Conservation (phyloP, 2,888 invertebrate genomes). For the Mactromeris polynyma region DNA sequence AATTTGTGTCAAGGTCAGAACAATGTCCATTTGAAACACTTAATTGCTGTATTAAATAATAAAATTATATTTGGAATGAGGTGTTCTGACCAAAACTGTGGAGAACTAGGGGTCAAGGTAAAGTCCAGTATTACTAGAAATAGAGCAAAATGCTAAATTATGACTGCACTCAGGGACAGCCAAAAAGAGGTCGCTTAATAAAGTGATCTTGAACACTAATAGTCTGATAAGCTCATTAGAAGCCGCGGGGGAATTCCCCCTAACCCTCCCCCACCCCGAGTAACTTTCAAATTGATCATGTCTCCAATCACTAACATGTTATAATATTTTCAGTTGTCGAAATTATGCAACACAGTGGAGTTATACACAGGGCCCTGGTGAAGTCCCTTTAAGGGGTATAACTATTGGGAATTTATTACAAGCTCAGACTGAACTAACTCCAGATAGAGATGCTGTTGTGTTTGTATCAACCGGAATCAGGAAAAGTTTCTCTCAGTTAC, state of each 20-base stretch:
- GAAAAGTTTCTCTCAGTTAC: constrained; percentile 82
- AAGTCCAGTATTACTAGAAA: too few relatives aligned
- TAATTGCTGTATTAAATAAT: too few relatives aligned
- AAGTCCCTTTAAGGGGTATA: constrained; percentile 79
- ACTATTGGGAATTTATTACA: constrained; percentile 85
- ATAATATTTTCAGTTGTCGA: neutral
- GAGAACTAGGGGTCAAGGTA: too few relatives aligned
- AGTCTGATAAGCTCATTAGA: neutral
- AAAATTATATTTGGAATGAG: too few relatives aligned
- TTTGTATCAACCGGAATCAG: constrained; percentile 77
- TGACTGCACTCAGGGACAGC: neutral
- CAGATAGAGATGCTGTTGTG: constrained; percentile 84
- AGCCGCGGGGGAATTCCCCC: neutral
- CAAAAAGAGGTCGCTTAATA: neutral
- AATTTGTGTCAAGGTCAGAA: too few relatives aligned
- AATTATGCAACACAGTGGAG: constrained; percentile 70
- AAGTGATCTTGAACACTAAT: neutral
- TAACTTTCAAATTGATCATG: neutral
- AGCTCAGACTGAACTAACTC: constrained; percentile 76
- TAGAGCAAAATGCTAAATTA: too few relatives aligned
- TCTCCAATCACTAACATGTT: too few relatives aligned
- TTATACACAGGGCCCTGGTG: constrained; percentile 81
- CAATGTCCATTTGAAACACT: too few relatives aligned
- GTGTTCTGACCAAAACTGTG: too few relatives aligned
- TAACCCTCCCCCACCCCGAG: too few relatives aligned